Evolutionary conservation across 2,888 invertebrate genomes (phyloP).

Genomic region (Tenthredo livida): DNA sequence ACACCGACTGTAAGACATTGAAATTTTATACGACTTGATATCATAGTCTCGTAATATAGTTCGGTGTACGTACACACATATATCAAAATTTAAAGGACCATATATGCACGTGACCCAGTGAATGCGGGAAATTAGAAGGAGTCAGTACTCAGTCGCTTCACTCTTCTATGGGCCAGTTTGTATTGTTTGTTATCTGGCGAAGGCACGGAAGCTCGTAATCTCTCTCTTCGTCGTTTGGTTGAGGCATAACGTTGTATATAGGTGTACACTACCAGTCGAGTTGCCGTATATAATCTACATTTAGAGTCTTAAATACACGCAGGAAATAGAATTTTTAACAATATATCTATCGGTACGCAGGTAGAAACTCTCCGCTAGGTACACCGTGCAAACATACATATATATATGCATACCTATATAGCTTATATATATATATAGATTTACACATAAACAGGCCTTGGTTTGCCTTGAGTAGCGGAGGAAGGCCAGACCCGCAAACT

Average conservation of each 20-base stretch:
- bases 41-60: too few relatives aligned
- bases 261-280: too few relatives aligned
- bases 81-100: too few relatives aligned
- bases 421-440: not conserved
- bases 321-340: not conserved
- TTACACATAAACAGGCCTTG: slow-evolving; percentile 20
- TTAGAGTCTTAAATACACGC: not conserved
- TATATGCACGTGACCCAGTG: too few relatives aligned
- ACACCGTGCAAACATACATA: not conserved
- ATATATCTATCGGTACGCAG: not conserved
- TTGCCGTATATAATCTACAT: too few relatives aligned
- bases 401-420: too few relatives aligned
- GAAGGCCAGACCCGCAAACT: slow-evolving; percentile 25
- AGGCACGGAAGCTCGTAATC: slow-evolving; percentile 1
- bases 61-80: too few relatives aligned
- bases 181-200: not conserved
- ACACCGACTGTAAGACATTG: too few relatives aligned
- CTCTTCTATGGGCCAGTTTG: not conserved
- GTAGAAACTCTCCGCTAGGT: not conserved
- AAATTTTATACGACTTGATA: too few relatives aligned
- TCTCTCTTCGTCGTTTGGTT: not conserved
- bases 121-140: too few relatives aligned
- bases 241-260: too few relatives aligned
- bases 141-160: not conserved
- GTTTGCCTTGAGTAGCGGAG: not conserved